phyloP scores from a whole-genome alignment of 2,888 invertebrate genomes.

The Piscicola geometra region DNA sequence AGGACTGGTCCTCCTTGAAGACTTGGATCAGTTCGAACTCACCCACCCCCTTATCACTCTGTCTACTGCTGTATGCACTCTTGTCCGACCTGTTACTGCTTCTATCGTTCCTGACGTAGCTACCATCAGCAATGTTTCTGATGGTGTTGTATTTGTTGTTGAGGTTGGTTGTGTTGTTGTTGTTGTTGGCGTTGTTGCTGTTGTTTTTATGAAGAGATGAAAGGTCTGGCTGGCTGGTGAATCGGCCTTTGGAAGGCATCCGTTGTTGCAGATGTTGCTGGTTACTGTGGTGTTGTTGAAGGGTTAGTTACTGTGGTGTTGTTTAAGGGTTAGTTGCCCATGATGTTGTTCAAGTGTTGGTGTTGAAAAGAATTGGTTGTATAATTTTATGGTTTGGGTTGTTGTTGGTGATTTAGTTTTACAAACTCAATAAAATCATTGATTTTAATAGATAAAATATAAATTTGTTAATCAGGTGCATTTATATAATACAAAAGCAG shows the following conservation, averaged over 20 bases:
- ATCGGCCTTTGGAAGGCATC: conserved; percentile 32
- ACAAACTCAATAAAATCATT: not conserved
- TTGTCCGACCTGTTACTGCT: not conserved
- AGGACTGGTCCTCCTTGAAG: conserved; percentile 87
- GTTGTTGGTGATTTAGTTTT: not conserved
- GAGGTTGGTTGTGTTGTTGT: conserved; percentile 1
- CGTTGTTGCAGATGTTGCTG: not conserved
- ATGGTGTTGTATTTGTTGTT: not conserved
- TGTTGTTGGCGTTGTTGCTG: conserved; percentile 2
- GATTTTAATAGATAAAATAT: conserved; percentile 2
- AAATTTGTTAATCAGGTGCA: no score
- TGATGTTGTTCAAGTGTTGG: no score
- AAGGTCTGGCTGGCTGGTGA: conserved; percentile 52
- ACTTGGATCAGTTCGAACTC: conserved; percentile 77
- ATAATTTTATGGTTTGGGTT: not conserved
- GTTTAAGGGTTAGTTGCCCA: no score
- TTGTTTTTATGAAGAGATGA: conserved; percentile 36
- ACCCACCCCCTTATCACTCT: conserved; percentile 16
- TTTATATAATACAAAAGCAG: no score
- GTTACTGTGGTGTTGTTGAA: not conserved
- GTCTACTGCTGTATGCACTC: no score
- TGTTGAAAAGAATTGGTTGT: no score
- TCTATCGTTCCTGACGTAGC: not conserved
- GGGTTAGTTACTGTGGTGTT: not conserved
- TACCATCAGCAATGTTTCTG: not conserved